These are phyloP conservation scores for Percopsis omiscomaycus DNA, from an alignment of 2,797 vertebrate species.

Conservation along the genomic window DNA sequence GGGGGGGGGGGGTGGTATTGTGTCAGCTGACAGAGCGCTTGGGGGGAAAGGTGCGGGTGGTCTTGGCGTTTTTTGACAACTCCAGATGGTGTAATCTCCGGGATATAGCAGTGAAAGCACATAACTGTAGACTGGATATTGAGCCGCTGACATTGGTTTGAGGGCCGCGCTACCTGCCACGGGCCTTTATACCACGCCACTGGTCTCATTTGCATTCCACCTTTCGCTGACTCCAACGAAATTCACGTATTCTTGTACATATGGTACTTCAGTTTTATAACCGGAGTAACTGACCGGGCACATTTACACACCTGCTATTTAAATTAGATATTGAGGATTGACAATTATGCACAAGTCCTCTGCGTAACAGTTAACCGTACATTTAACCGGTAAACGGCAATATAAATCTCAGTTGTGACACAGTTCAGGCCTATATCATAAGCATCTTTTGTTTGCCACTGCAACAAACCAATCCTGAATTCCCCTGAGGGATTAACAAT, in stretches of 20 bases:
- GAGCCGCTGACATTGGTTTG: constrained; percentile 52
- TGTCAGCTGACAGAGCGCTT: constrained; percentile 53
- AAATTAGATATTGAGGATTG: not conserved
- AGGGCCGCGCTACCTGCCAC: constrained; percentile 41
- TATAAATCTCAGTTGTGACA: too few species aligned
- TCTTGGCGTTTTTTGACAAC: constrained; percentile 29
- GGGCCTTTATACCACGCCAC: constrained; percentile 51
- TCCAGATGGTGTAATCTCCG: constrained; percentile 67
- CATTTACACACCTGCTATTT: not conserved
- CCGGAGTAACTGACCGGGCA: not conserved
- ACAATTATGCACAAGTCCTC: not conserved
- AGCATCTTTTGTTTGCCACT: too few species aligned
- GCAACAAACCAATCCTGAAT: too few species aligned
- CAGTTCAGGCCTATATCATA: too few species aligned
- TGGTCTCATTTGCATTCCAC: constrained; percentile 57
- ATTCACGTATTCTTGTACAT: constrained; percentile 24
- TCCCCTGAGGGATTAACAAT: too few species aligned
- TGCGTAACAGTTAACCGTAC: too few species aligned
- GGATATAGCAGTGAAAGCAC: constrained; percentile 42
- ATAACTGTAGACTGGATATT: constrained; percentile 42
- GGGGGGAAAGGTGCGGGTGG: constrained; percentile 49
- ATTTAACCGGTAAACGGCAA: too few species aligned
- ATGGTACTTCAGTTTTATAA: too few species aligned
- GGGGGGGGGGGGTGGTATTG: too few species aligned
- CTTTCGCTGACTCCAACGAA: constrained; percentile 52